A percentile compares a stretch with the other conserved stretches of the same genome.
Conservation (phyloP, 2,888 invertebrate species). For the Cheilosia scutellata region DNA sequence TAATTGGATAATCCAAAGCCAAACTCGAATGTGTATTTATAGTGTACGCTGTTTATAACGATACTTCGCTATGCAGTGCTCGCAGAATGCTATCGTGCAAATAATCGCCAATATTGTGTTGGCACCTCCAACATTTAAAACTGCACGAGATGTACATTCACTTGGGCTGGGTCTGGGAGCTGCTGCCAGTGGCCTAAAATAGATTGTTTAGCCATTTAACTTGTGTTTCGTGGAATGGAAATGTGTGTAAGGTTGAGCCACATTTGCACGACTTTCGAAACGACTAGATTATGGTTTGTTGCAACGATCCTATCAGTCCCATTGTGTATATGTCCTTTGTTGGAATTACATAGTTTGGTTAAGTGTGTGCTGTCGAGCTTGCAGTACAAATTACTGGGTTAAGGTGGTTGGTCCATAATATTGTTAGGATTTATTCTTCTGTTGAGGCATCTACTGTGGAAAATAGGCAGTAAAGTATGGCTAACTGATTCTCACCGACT, state of each 20-base stretch:
- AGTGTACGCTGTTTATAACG: conserved; percentile 6
- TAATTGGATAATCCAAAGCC: conserved; percentile 1
- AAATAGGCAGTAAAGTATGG: no score
- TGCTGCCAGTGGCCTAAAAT: conserved; percentile 7
- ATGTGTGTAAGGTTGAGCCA: not conserved
- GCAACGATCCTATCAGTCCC: conserved; percentile 25
- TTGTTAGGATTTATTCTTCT: no score
- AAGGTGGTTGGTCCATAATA: no score
- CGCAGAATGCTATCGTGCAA: conserved; percentile 9
- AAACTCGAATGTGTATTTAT: not conserved
- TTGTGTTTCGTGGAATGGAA: conserved; percentile 8
- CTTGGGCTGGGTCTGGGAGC: conserved; percentile 7
- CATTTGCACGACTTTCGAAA: conserved; percentile 38
- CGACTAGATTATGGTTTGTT: conserved; percentile 27
- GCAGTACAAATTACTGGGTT: no score
- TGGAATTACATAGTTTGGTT: no score
- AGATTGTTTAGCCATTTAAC: conserved; percentile 20
- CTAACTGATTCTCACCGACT: no score
- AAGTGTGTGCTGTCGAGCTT: no score
- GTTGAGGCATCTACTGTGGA: no score
- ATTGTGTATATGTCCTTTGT: not conserved
- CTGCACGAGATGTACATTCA: conserved; percentile 35
- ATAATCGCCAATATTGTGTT: conserved; percentile 15
- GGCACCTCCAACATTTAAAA: conserved; percentile 34
- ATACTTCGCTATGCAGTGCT: not conserved